Evolutionary conservation across 1,140 invertebrate species (phyloP).

Genomic region (Bradynema listronoti): DNA sequence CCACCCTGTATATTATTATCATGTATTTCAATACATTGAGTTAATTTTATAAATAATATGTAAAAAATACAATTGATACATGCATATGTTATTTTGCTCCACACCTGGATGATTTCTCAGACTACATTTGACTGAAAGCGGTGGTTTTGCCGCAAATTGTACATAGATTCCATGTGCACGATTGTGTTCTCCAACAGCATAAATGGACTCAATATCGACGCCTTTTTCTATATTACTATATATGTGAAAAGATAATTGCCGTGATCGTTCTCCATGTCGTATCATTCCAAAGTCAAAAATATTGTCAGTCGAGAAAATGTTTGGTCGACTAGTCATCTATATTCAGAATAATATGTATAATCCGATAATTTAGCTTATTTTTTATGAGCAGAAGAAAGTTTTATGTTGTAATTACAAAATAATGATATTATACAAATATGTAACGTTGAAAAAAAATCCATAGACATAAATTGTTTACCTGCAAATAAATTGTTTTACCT

Average conservation of each 20-base stretch:
- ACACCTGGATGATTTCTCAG: conserved; percentile 29
- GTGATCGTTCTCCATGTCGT: conserved; percentile 61
- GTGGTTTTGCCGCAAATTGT: conserved; percentile 43
- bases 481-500: conserved; percentile 4
- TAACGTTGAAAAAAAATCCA: not conserved
- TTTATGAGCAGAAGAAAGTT: not conserved
- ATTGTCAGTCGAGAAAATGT: conserved; percentile 72
- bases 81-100: too few species aligned
- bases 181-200: conserved; percentile 24
- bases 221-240: conserved; percentile 41
- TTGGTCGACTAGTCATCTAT: conserved; percentile 70
- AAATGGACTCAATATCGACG: conserved; percentile 43
- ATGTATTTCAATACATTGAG: too few species aligned
- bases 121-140: conserved; percentile 34
- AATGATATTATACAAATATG: not conserved
- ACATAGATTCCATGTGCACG: conserved; percentile 31
- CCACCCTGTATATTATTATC: too few species aligned
- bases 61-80: too few species aligned
- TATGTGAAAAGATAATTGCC: conserved; percentile 53
- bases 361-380: not conserved
- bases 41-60: too few species aligned
- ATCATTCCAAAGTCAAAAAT: conserved; percentile 76
- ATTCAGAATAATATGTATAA: conserved; percentile 52
- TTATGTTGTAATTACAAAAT: not conserved
- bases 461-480: not conserved